Percentiles rank a stretch among this genome's conserved stretches.
Conservation (phyloP, 2,797 vertebrate genomes). For the Gobio occitaniae region DNA sequence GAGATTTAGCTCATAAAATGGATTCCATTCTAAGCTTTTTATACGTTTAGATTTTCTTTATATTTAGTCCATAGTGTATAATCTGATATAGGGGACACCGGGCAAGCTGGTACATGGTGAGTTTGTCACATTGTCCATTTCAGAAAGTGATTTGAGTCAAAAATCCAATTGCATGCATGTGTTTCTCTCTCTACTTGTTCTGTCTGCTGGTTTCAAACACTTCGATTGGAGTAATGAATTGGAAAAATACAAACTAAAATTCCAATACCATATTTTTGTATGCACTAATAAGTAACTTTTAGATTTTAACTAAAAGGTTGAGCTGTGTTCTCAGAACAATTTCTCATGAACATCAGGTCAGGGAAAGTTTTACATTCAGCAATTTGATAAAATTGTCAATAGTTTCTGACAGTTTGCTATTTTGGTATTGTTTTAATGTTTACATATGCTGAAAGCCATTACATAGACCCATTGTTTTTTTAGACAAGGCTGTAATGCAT, state of each 20-base stretch:
- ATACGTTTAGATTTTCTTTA: background rate
- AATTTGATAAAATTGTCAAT: background rate
- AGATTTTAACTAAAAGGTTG: background rate
- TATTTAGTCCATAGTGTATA: background rate
- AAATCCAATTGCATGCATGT: background rate
- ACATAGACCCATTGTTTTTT: background rate
- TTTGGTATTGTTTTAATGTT: background rate
- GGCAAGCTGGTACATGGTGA: background rate
- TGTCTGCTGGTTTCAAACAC: background rate
- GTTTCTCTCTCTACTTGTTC: background rate
- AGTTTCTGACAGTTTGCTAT: background rate
- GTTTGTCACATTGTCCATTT: background rate
- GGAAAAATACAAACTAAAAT: background rate
- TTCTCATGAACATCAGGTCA: background rate
- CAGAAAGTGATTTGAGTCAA: background rate
- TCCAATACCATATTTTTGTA: background rate
- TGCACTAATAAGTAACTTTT: background rate
- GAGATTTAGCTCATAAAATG: conserved; percentile 12
- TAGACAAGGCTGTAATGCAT: background rate
- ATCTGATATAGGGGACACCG: background rate
- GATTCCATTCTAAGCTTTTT: conserved; percentile 22
- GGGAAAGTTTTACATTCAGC: background rate
- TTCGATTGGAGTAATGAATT: background rate
- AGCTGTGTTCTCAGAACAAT: background rate
- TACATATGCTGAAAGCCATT: background rate